These are phyloP conservation scores for Borostomias antarcticus DNA, from an alignment of 2,797 vertebrate species.

Conservation along the genomic window DNA sequence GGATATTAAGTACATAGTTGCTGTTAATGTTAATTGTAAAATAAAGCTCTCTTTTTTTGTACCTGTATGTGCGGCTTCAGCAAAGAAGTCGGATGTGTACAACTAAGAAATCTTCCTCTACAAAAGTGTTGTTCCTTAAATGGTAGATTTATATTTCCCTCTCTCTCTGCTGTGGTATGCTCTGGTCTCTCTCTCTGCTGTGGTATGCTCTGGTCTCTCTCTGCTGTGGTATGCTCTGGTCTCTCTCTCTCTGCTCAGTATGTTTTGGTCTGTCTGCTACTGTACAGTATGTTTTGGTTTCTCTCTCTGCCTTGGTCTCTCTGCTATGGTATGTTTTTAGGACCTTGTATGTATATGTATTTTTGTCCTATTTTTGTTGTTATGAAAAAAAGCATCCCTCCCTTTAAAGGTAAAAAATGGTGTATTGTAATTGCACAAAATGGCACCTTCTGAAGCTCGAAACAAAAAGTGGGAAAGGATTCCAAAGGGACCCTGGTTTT, in stretches of 20 bases:
- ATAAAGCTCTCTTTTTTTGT: slow-evolving; percentile 17
- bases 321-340: slow-evolving; percentile 8
- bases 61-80: slow-evolving; percentile 29
- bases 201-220: too few species aligned
- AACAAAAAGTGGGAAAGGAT: slow-evolving; percentile 13
- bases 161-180: slow-evolving; percentile 28
- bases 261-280: slow-evolving; percentile 16
- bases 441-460: slow-evolving; percentile 5
- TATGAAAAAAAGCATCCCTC: background rate
- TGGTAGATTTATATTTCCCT: slow-evolving; percentile 23
- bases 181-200: slow-evolving; percentile 38
- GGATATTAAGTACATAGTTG: too few species aligned
- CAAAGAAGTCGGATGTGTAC: slow-evolving; percentile 11
- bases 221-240: slow-evolving; percentile 6
- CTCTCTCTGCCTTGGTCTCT: slow-evolving; percentile 23
- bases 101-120: slow-evolving; percentile 10
- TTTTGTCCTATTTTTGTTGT: slow-evolving; percentile 5
- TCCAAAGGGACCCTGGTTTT: slow-evolving; percentile 22
- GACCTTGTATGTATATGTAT: slow-evolving; percentile 5
- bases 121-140: slow-evolving; percentile 29
- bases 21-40: too few species aligned
- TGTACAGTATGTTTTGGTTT: slow-evolving; percentile 32
- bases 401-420: slow-evolving; percentile 3
- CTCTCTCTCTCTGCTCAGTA: too few species aligned
- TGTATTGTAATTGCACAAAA: slow-evolving; percentile 6